Conservation (phyloP, 2,797 vertebrate species). For the Antrozous pallidus region DNA sequence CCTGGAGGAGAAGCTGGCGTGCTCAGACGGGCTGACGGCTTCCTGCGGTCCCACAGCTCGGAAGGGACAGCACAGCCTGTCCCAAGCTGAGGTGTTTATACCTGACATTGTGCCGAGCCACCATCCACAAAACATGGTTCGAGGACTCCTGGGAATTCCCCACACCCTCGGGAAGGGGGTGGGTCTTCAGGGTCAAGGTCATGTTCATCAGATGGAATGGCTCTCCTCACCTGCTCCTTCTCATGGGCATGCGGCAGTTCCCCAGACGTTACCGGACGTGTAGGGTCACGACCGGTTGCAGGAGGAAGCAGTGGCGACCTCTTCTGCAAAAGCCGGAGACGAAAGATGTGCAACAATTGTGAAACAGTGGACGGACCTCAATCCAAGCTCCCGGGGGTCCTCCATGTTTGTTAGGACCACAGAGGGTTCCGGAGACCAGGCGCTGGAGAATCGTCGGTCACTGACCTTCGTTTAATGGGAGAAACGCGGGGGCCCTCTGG, state of each 20-base stretch:
- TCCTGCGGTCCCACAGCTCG: background rate
- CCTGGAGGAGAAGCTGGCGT: background rate
- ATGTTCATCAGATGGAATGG: background rate
- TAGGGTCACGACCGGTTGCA: background rate
- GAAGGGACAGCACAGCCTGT: background rate
- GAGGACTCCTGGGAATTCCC: background rate
- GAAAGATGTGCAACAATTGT: background rate
- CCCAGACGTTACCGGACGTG: rapidly evolving
- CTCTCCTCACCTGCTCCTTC: background rate
- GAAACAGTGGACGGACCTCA: background rate
- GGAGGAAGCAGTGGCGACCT: background rate
- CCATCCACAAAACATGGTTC: background rate
- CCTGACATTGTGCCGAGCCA: background rate
- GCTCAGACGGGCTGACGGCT: background rate
- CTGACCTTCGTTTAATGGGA: rapidly evolving
- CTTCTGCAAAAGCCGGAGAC: background rate
- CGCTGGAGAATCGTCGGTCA: rapidly evolving
- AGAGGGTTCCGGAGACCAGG: background rate
- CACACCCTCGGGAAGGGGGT: too few relatives aligned
- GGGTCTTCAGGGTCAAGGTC: background rate
- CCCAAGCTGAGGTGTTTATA: background rate
- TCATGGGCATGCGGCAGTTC: background rate
- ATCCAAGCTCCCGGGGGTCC: background rate
- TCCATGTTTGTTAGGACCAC: background rate
- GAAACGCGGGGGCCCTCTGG: too few relatives aligned